A percentile compares a stretch with the other conserved stretches of the same genome.
Conservation (phyloP, 2,113 vertebrate genomes). For the Prunella himalayana region DNA sequence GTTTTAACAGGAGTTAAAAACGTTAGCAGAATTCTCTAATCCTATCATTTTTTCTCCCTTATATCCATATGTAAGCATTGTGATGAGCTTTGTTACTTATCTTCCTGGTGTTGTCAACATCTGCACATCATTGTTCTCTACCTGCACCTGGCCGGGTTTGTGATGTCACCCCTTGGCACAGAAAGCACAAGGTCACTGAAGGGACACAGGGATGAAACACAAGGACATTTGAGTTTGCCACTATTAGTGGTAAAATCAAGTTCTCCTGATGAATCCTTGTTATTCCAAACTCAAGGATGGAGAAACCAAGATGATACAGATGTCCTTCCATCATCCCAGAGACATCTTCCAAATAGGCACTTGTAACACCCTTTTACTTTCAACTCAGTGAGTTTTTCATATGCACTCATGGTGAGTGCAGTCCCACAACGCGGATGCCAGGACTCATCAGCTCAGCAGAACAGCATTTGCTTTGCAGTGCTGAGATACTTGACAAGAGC, state of each 20-base stretch:
- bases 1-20: not conserved
- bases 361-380: conserved; percentile 5
- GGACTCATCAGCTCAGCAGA: not conserved
- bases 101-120: not conserved
- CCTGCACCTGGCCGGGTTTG: no score
- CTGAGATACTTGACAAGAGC: not conserved
- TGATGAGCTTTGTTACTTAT: not conserved
- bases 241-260: not conserved
- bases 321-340: not conserved
- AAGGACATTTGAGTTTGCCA: not conserved
- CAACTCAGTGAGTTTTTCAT: not conserved
- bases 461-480: not conserved
- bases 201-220: not conserved
- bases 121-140: not conserved
- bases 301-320: not conserved
- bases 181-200: not conserved
- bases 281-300: not conserved
- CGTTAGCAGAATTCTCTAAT: not conserved
- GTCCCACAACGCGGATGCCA: not conserved
- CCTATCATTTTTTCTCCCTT: not conserved
- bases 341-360: not conserved
- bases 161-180: not conserved
- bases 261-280: not conserved
- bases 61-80: not conserved
- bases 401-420: not conserved